Conservation (phyloP, 2,888 invertebrate species). For the Muscina levida region DNA sequence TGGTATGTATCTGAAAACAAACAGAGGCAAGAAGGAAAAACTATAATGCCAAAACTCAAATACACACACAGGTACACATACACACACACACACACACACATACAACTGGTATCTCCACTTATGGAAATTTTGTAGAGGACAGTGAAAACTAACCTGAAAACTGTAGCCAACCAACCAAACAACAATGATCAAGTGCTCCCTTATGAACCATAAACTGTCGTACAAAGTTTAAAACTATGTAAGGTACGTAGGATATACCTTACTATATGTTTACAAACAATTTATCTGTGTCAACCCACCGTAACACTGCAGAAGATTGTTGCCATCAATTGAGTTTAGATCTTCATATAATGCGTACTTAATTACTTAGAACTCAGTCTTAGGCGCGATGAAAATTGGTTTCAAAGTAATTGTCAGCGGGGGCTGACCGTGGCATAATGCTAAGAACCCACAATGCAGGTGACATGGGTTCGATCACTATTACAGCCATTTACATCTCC, state of each 20-base stretch:
- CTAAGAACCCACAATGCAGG: no score
- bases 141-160: conserved; percentile 28
- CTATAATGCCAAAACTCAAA: conserved; percentile 31
- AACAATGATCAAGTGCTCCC: conserved; percentile 63
- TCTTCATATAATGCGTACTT: no score
- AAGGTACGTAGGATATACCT: conserved; percentile 6
- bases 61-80: conserved; percentile 37
- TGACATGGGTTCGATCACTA: no score
- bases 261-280: neutral
- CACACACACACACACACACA: conserved; percentile 32
- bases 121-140: conserved; percentile 38
- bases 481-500: no score
- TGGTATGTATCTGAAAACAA: conserved; percentile 28
- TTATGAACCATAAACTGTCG: conserved; percentile 58
- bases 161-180: conserved; percentile 1
- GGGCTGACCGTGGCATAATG: no score
- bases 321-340: no score
- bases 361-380: no score
- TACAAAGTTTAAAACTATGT: conserved; percentile 42
- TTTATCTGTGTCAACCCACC: conserved; percentile 3
- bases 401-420: no score
- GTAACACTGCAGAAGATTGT: no score
- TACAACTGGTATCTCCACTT: conserved; percentile 41
- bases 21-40: conserved; percentile 15
- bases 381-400: no score